Evolutionary conservation across 2,797 vertebrate genomes (phyloP).

Genomic region (Rhinoraja longicauda): DNA sequence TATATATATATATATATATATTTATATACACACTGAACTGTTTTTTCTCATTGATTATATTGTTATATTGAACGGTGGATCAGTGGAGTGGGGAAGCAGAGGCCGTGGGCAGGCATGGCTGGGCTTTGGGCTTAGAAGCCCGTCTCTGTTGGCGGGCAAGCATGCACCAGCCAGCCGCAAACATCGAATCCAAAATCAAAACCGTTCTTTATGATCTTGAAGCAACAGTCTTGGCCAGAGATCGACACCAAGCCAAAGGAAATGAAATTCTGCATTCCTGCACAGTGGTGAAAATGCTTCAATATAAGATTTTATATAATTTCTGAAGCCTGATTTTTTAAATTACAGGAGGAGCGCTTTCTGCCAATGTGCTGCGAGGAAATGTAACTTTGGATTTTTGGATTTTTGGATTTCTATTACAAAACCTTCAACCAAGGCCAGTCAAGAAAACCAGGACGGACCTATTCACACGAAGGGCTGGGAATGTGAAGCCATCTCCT

Average conservation of each 20-base stretch:
- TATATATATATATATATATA: no score
- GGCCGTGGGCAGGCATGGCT: neutral
- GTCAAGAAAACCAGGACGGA: neutral
- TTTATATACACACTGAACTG: no score
- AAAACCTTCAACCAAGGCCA: neutral
- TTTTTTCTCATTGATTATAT: no score
- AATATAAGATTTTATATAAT: neutral
- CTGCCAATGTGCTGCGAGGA: neutral
- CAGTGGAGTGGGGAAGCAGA: neutral
- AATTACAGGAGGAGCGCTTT: neutral
- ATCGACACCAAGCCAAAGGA: neutral
- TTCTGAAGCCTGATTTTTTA: neutral
- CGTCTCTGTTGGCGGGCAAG: neutral
- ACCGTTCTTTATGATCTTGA: slow-evolving; percentile 16
- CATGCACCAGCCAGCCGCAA: neutral
- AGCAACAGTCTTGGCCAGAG: neutral
- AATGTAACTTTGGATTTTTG: no score
- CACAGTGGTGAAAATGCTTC: neutral
- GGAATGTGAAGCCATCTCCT: neutral
- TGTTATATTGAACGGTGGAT: no score
- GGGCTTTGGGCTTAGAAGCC: neutral
- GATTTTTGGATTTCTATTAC: neutral
- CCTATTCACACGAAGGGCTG: neutral
- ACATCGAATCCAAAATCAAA: slow-evolving; percentile 21
- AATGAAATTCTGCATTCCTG: slow-evolving; percentile 16